Percentiles rank a stretch among this genome's conserved stretches.
Conservation (phyloP, 2,113 vertebrate species). For the Rhinichthys klamathensis region DNA sequence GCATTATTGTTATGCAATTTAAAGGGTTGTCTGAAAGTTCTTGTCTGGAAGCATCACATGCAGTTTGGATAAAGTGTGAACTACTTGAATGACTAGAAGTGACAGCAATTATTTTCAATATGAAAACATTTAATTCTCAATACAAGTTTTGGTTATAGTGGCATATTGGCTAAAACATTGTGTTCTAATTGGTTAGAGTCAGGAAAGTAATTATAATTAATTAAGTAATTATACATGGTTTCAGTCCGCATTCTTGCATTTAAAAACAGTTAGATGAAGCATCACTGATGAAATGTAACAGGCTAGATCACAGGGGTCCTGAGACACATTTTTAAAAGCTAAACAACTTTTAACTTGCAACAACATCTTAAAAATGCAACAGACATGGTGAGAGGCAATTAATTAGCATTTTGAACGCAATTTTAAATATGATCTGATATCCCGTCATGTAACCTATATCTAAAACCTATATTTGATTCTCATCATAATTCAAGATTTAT, state of each 20-base stretch:
- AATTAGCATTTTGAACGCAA: neutral
- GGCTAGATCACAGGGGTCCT: neutral
- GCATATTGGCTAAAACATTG: neutral
- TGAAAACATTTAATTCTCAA: neutral
- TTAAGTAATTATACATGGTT: neutral
- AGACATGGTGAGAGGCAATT: neutral
- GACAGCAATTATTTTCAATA: too few relatives aligned
- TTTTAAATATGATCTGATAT: neutral
- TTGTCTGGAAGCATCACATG: too few relatives aligned
- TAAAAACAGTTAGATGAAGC: neutral
- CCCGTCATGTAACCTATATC: neutral
- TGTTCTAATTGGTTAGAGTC: neutral
- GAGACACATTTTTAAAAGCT: slow-evolving; percentile 13
- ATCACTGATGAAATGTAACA: slow-evolving; percentile 3
- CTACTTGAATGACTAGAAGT: too few relatives aligned
- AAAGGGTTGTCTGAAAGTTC: too few relatives aligned
- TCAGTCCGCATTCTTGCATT: neutral
- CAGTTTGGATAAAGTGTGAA: too few relatives aligned
- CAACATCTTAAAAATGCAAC: slow-evolving; percentile 5
- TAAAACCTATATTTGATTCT: neutral
- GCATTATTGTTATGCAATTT: too few relatives aligned
- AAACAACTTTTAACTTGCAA: neutral
- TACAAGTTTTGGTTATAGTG: neutral
- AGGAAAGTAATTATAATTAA: neutral
- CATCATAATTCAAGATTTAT: neutral